phyloP scores from a whole-genome alignment of 2,797 vertebrate species.

The Pangasius djambal region DNA sequence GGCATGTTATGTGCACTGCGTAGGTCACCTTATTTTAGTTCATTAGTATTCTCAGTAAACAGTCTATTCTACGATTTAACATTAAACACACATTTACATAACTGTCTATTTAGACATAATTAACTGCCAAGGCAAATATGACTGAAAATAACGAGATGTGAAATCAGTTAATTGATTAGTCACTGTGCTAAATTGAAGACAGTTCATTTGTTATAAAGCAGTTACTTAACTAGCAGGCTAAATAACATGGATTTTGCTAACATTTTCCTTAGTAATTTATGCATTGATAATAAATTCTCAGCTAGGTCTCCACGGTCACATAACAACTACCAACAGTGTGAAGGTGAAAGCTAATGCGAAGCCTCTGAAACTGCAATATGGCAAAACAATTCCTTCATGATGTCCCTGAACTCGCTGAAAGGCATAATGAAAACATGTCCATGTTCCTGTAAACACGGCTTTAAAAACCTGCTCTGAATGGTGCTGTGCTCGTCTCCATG shows the following conservation, averaged over 20 bases:
- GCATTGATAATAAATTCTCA: neutral
- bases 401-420: neutral
- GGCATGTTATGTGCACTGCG: too few relatives aligned
- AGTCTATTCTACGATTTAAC: neutral
- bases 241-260: neutral
- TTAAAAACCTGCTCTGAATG: constrained; percentile 9
- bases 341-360: neutral
- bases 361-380: neutral
- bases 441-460: neutral
- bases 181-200: neutral
- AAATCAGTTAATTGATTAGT: neutral
- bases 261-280: neutral
- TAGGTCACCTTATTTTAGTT: neutral
- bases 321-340: neutral
- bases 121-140: neutral
- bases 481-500: neutral
- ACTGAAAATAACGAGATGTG: neutral
- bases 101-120: neutral
- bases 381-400: neutral
- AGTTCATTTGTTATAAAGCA: neutral
- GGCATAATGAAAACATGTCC: neutral
- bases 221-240: neutral
- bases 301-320: neutral
- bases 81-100: neutral
- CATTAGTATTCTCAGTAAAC: neutral